Evolutionary conservation across 2,888 invertebrate genomes (phyloP).

Genomic region (Melinaea menophilus): DNA sequence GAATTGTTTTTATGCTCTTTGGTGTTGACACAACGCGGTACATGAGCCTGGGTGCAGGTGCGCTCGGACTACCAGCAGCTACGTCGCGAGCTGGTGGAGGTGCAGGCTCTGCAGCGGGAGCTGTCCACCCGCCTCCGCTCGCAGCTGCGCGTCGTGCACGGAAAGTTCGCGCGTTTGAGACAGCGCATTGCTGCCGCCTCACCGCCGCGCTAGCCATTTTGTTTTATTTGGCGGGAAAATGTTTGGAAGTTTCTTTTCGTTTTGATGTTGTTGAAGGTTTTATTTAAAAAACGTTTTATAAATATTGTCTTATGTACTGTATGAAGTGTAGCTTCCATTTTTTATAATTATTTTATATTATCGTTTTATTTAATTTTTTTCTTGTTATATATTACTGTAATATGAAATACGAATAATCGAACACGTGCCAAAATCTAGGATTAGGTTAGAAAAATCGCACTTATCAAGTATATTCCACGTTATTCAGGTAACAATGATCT

Average conservation of each 20-base stretch:
- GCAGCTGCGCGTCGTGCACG: conserved; percentile 85
- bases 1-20: conserved; percentile 2
- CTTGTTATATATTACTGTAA: conserved; percentile 5
- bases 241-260: not conserved
- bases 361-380: conserved; percentile 2
- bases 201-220: conserved; percentile 48
- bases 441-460: conserved; percentile 14
- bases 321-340: not conserved
- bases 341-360: not conserved
- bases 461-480: conserved; percentile 14
- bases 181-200: conserved; percentile 81
- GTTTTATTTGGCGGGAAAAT: not conserved
- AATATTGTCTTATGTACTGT: not conserved
- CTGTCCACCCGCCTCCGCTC: conserved; percentile 84
- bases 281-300: not conserved
- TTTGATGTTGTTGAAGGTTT: not conserved
- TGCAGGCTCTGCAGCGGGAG: conserved; percentile 88
- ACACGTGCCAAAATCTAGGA: conserved; percentile 32
- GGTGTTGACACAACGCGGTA: not conserved
- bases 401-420: conserved; percentile 23
- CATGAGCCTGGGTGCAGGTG: conserved; percentile 55
- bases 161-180: conserved; percentile 84
- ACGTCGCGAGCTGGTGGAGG: conserved; percentile 86
- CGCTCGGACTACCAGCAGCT: conserved; percentile 88
- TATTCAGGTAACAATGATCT: conserved; percentile 26